These are phyloP conservation scores for Nothobranchius furzeri DNA, from an alignment of 2,113 vertebrate species.

Conservation along the genomic window DNA sequence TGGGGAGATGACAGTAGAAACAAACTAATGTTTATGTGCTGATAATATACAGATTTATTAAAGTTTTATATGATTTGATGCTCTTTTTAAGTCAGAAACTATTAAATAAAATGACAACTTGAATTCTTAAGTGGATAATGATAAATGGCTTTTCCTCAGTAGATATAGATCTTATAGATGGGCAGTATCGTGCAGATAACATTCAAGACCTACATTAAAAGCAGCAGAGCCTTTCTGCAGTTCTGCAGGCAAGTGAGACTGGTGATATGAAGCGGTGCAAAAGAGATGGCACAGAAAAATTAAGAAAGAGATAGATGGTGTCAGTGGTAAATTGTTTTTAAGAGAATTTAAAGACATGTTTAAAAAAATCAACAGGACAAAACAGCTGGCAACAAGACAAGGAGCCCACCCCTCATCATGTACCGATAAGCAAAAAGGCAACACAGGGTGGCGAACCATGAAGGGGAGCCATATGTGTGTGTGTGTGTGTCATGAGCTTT, in stretches of 20 bases:
- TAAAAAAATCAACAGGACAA: constrained; percentile 37
- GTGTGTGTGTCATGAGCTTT: constrained; percentile 33
- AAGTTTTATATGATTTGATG: background rate
- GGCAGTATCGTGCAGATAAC: constrained; percentile 4
- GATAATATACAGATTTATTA: background rate
- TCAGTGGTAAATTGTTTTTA: constrained; percentile 46
- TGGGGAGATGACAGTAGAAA: no score
- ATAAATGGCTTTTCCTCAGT: background rate
- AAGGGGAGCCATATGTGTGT: constrained; percentile 50
- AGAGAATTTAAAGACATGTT: constrained; percentile 29
- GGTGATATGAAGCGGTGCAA: constrained; percentile 53
- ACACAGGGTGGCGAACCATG: constrained; percentile 51
- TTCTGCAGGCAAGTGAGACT: constrained; percentile 45
- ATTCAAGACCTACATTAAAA: constrained; percentile 26
- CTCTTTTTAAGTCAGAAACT: background rate
- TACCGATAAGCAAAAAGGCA: constrained; percentile 61
- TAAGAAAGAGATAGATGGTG: constrained; percentile 29
- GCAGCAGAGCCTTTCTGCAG: constrained; percentile 56
- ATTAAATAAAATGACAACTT: background rate
- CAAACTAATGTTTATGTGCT: background rate
- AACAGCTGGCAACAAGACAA: constrained; percentile 58
- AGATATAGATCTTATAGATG: background rate
- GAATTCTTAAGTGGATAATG: background rate
- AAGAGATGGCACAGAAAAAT: constrained; percentile 51
- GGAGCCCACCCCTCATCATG: constrained; percentile 56